phyloP scores from a whole-genome alignment of 2,113 vertebrate species.

The Hiodon tergisus region DNA sequence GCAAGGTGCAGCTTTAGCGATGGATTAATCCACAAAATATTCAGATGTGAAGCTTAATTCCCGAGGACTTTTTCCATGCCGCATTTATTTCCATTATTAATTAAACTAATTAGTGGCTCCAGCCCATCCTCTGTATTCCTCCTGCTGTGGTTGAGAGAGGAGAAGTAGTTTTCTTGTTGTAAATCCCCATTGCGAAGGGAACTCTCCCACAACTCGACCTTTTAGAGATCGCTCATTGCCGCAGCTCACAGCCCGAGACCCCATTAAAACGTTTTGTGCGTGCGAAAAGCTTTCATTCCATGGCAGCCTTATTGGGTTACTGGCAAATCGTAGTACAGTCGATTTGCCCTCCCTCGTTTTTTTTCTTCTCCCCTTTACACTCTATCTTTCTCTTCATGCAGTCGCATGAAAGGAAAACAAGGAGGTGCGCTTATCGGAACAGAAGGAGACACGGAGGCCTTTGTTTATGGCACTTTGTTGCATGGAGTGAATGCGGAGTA shows the following conservation, averaged over 20 bases:
- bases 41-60: slow-evolving; percentile 40
- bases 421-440: background rate
- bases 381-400: slow-evolving; percentile 6
- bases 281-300: background rate
- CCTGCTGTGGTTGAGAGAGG: slow-evolving; percentile 32
- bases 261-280: background rate
- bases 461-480: slow-evolving; percentile 11
- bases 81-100: slow-evolving; percentile 68
- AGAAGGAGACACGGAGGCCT: slow-evolving; percentile 6
- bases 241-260: background rate
- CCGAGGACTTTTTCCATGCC: slow-evolving; percentile 41
- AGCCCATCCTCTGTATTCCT: slow-evolving; percentile 41
- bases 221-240: background rate
- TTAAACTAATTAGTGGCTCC: slow-evolving; percentile 60
- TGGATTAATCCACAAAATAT: slow-evolving; percentile 49
- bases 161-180: slow-evolving; percentile 4
- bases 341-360: background rate
- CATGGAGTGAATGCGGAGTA: background rate
- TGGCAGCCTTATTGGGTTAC: background rate
- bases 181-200: slow-evolving; percentile 15
- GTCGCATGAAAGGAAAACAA: slow-evolving; percentile 13
- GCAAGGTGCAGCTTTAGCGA: slow-evolving; percentile 46
- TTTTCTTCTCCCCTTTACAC: background rate
- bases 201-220: background rate
- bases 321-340: background rate